Base-by-base conservation (phyloP, 2,113 vertebrate genomes). In the Brachyistius frenatus region DNA sequence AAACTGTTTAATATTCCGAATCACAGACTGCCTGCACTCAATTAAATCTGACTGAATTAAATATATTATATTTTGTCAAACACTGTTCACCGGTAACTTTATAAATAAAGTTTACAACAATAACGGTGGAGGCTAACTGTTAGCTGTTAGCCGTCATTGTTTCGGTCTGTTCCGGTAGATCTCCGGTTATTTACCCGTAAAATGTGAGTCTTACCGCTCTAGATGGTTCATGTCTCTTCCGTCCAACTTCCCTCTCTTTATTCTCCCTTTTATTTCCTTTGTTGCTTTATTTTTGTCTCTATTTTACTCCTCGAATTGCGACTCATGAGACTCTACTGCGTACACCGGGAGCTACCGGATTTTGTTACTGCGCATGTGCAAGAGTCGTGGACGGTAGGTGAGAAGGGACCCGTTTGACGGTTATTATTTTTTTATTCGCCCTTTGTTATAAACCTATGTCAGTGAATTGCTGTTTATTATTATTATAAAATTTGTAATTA, bases 201-300 rank as follows among this genome's bases (percentile, higher is more conserved):
- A 31, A 35, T 7, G 10, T 14, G 13, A 9, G 13, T 64, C 85
- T 74, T 77, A 87, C 85, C 85, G 44, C 60, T 78, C 68, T 23
- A 66, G 46, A 49, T 66, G 81, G 60, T 77, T 62, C 85, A 84
- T 87, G 2, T 6, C 44, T 66, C 33, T 36, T 66, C 35, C 11
- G 35, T n/a, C 3, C 4, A 10, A 0, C 31, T 37, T 23, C 2
- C 47, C 13, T 7, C 47, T 60, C 33, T 23, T 35, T 39, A 15
- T 47, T 30, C 13, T 30, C 49, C 1, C 36, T 14, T 41, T 36
- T 0, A 3, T 31, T 16, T 6, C 0, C 15, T 52, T n/a, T 35
- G 3, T 44, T 32, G 13, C 14, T 15, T 15, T 13, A 7, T 47
- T 35, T 30, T 54, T 39, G 11, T 15, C 9, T 57, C 16, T n/a